Percentiles rank a stretch among this genome's conserved stretches.
Evolutionary conservation across 2,113 vertebrate species (phyloP).

Genomic region (Phyllopteryx taeniolatus): DNA sequence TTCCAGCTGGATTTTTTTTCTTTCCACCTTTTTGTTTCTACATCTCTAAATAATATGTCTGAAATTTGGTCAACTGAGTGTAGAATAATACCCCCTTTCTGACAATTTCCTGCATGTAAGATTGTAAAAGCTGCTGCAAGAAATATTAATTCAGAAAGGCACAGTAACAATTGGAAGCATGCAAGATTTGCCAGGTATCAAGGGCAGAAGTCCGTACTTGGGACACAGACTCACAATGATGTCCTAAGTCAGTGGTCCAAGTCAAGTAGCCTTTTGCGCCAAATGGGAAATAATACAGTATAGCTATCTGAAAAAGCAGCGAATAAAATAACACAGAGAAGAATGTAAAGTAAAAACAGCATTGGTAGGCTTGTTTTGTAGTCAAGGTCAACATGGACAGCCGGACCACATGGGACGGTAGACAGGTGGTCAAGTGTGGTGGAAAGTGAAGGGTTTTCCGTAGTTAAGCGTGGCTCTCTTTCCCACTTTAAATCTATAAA

Average conservation of each 20-base stretch:
- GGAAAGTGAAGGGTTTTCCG: constrained; percentile 25
- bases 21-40: background rate
- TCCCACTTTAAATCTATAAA: background rate
- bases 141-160: background rate
- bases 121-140: background rate
- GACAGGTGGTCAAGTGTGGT: constrained; percentile 30
- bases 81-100: background rate
- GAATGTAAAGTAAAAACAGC: constrained; percentile 23
- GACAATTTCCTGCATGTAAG: constrained; percentile 4
- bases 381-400: constrained; percentile 31
- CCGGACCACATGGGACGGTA: constrained; percentile 1
- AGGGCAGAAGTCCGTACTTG: background rate
- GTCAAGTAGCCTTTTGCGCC: constrained; percentile 9
- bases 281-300: constrained; percentile 7
- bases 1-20: background rate
- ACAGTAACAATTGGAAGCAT: background rate
- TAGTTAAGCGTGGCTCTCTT: constrained; percentile 4
- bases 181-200: background rate
- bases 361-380: constrained; percentile 4
- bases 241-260: constrained; percentile 1
- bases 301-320: constrained; percentile 8
- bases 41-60: background rate
- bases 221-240: constrained; percentile 2
- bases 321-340: constrained; percentile 26
- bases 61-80: background rate